A percentile compares a stretch with the other conserved stretches of the same genome.
phyloP scores from a whole-genome alignment of 2,888 invertebrate genomes.

The Drosophila cognata region DNA sequence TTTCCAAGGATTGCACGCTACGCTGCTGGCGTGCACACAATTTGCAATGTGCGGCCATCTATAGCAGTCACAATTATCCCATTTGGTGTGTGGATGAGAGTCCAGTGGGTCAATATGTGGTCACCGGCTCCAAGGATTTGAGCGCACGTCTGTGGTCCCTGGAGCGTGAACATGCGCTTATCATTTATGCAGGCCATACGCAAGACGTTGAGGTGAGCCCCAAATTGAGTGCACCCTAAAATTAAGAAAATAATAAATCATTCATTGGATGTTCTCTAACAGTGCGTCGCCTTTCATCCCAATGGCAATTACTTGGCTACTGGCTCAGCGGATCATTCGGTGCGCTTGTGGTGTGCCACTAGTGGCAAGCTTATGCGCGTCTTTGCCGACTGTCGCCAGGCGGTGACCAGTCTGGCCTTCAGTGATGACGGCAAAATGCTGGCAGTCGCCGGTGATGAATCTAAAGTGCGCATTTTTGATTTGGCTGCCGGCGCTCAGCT shows the following conservation, averaged over 20 bases:
- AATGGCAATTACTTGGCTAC: slow-evolving; percentile 95
- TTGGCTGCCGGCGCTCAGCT: slow-evolving; percentile 87
- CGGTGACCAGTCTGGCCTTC: slow-evolving; percentile 91
- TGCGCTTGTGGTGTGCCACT: slow-evolving; percentile 94
- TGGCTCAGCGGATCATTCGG: slow-evolving; percentile 95
- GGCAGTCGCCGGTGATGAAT: slow-evolving; percentile 92
- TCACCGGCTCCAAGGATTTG: slow-evolving; percentile 95
- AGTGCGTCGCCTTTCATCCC: slow-evolving; percentile 92
- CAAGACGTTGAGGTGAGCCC: slow-evolving; percentile 93
- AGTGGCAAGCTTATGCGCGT: slow-evolving; percentile 93
- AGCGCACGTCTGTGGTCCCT: slow-evolving; percentile 93
- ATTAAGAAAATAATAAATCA: neutral
- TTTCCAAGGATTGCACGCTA: slow-evolving; percentile 91
- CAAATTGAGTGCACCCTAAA: neutral
- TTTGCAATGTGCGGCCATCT: slow-evolving; percentile 88
- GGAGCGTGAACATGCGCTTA: slow-evolving; percentile 92
- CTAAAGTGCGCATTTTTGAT: slow-evolving; percentile 89
- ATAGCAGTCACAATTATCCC: slow-evolving; percentile 93
- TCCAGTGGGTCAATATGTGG: slow-evolving; percentile 91
- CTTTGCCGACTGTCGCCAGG: slow-evolving; percentile 91
- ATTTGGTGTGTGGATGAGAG: slow-evolving; percentile 94
- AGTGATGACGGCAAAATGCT: slow-evolving; percentile 93
- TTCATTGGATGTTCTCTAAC: neutral
- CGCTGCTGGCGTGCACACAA: slow-evolving; percentile 90
- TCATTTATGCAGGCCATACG: slow-evolving; percentile 95